These are phyloP conservation scores for Coecobrya sp. DNA, from an alignment of 2,888 invertebrate species.

Conservation along the genomic window DNA sequence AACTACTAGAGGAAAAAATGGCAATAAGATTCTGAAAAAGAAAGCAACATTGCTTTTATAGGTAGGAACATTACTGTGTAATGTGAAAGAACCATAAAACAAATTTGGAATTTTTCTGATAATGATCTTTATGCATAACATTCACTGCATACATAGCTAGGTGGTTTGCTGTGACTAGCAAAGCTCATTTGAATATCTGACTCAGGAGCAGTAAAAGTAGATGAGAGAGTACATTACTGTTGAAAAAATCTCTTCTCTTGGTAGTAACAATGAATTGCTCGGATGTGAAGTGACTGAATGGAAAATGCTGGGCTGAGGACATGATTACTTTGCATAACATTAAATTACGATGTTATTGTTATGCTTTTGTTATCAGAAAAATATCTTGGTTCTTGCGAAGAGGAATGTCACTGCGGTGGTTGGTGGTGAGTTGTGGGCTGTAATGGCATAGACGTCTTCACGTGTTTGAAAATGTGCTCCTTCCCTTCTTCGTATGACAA, in stretches of 20 bases:
- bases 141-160: constrained; percentile 11
- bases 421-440: not conserved
- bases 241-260: constrained; percentile 6
- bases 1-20: not conserved
- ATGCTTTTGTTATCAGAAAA: constrained; percentile 13
- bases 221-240: not conserved
- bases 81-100: constrained; percentile 24
- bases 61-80: not conserved
- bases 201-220: not conserved
- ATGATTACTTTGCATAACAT: constrained; percentile 25
- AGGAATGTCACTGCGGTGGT: not conserved
- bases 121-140: constrained; percentile 30
- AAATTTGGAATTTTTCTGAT: constrained; percentile 50
- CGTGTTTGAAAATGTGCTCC: not conserved
- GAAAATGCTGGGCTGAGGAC: not conserved
- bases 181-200: constrained; percentile 14
- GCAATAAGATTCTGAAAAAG: constrained; percentile 5
- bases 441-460: constrained; percentile 4
- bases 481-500: constrained; percentile 7
- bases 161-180: not conserved
- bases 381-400: not conserved
- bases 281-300: constrained; percentile 3
- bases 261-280: constrained; percentile 16
- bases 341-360: constrained; percentile 25
- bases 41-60: constrained; percentile 10